A percentile compares a stretch with the other conserved stretches of the same genome.
Evolutionary conservation across 1,140 invertebrate species (phyloP).

Genomic region (Calliopsis andreniformis): DNA sequence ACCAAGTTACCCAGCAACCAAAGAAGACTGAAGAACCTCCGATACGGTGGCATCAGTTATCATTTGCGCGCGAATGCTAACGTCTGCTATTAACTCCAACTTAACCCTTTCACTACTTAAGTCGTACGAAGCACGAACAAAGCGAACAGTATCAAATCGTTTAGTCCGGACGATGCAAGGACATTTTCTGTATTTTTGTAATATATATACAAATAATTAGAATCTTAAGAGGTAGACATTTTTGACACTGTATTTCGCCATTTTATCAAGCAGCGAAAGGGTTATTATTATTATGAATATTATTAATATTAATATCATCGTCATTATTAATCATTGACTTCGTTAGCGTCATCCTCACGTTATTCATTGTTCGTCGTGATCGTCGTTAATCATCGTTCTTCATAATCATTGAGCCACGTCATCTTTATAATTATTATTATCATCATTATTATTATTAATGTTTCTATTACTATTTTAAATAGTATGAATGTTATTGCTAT

Average conservation of each 20-base stretch:
- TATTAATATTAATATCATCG: conserved; percentile 55
- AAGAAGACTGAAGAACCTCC: conserved; percentile 80
- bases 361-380: conserved; percentile 10
- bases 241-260: no score
- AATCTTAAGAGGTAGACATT: no score
- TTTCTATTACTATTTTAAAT: conserved; percentile 45
- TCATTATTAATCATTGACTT: conserved; percentile 43
- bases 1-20: conserved; percentile 79
- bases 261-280: no score
- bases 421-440: conserved; percentile 50
- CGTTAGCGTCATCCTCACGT: neutral
- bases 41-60: conserved; percentile 76
- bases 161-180: no score
- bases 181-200: no score
- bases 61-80: conserved; percentile 69
- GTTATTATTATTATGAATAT: conserved; percentile 58
- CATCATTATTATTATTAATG: conserved; percentile 49
- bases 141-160: no score
- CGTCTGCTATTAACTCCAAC: conserved; percentile 53
- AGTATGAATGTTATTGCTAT: conserved; percentile 35
- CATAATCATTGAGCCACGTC: conserved; percentile 18
- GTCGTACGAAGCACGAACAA: no score
- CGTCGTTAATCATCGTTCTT: neutral
- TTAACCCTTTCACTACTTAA: no score
- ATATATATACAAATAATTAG: no score